Evolutionary conservation across 2,888 invertebrate species (phyloP), one percentile per base, ranked within the genome.

Genomic region (Aphrophora alni): DNA sequence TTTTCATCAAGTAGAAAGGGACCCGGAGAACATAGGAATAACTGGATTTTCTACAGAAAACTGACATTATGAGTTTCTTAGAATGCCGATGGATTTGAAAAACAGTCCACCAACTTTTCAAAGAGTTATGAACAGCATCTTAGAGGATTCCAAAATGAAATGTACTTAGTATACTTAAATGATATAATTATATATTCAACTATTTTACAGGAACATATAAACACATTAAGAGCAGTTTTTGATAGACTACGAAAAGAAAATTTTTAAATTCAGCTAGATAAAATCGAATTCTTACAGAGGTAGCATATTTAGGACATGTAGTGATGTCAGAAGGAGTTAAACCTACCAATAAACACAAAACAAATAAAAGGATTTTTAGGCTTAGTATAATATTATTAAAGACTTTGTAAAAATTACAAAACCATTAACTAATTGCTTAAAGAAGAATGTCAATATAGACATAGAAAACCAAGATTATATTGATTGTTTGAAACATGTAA

Each of bases 291-390:
- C 26, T 25, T 81, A 14, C 8, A 80, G 80, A 78, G 38, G 72
- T 82, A n/a, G 75, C 69, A 17, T 83, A 80, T 21, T 75, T 82
- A 38, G 83, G 83, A 10, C 80, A 82, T 33, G 27, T 81, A 14
- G 44, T 82, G 5, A 81, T 76, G 0, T 4, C 33, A 27, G 38
- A 81, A 0, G 81, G 82, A n/a, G 77, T 82, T 0, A 81, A 79
- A 76, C 79, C 82, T 14, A n/a, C n/a, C n/a, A n/a, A n/a, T n/a
- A 33, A 78, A 81, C 71, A 77, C 77, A 21, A 38, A 81, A 69
- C 77, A 0, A 77, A 81, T 10, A 17, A 79, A 73, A 81, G 80
- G n/a, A n/a, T n/a, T n/a, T n/a, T n/a, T n/a, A n/a, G n/a, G n/a
- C n/a, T n/a, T n/a, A n/a, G n/a, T n/a, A n/a, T n/a, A n/a, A n/a